phyloP scores from a whole-genome alignment of 2,113 vertebrate species.

The Melanerpes formicivorus region DNA sequence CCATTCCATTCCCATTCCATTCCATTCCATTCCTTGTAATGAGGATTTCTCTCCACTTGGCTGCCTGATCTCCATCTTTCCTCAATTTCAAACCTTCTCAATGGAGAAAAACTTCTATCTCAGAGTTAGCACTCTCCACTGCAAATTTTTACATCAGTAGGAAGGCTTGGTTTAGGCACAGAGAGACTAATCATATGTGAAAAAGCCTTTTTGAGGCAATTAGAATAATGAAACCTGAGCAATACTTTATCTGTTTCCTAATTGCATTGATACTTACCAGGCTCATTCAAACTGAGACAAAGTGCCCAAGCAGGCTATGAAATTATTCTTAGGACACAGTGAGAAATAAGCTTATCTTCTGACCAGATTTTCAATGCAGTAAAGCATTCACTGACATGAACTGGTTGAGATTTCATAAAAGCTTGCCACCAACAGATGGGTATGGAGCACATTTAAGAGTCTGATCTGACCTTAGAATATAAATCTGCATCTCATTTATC shows the following conservation, averaged over 20 bases:
- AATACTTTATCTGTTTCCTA: slow-evolving; percentile 21
- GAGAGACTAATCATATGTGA: background rate
- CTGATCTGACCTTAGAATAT: background rate
- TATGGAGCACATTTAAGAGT: background rate
- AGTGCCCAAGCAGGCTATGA: background rate
- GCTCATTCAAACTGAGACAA: background rate
- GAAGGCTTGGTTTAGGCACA: background rate
- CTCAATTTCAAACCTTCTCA: background rate
- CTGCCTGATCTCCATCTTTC: background rate
- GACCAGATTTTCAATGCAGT: slow-evolving; percentile 4
- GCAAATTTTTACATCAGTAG: background rate
- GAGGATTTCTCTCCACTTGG: background rate
- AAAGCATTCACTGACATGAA: background rate
- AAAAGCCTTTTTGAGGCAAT: slow-evolving; percentile 20
- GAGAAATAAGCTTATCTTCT: slow-evolving; percentile 1
- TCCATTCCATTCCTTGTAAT: background rate
- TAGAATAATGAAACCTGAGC: slow-evolving; percentile 22
- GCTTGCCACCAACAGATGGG: background rate
- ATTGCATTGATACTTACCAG: background rate
- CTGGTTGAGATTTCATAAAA: slow-evolving; percentile 12
- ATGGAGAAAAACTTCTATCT: background rate
- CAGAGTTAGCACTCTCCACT: background rate
- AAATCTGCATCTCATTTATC: background rate
- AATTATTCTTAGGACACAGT: background rate
- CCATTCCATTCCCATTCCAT: no score